Evolutionary conservation across 2,797 vertebrate genomes (phyloP).

Genomic region (Sebastiscus albofasciatus): DNA sequence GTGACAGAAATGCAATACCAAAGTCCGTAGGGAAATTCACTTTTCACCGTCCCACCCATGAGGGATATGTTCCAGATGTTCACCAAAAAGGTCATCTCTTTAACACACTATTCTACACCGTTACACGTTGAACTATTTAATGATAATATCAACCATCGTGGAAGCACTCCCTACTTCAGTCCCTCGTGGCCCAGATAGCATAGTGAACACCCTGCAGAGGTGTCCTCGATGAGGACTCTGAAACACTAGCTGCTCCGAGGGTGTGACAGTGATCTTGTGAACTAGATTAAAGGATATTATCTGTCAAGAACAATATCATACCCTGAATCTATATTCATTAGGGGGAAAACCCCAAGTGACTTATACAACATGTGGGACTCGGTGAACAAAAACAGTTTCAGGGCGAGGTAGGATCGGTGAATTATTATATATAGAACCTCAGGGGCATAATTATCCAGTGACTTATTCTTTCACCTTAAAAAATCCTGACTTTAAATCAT

Average conservation of each 20-base stretch:
- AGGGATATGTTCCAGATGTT: constrained; percentile 43
- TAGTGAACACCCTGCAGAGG: constrained; percentile 16
- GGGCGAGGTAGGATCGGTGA: constrained; percentile 8
- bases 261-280: constrained; percentile 46
- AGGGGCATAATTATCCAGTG: constrained; percentile 5
- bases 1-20: constrained; percentile 24
- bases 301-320: constrained; percentile 39
- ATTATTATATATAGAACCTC: constrained; percentile 20
- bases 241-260: constrained; percentile 39
- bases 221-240: constrained; percentile 26
- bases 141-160: background rate
- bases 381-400: background rate
- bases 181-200: background rate
- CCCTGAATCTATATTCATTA: background rate
- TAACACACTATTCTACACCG: background rate
- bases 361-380: constrained; percentile 38
- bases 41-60: constrained; percentile 11
- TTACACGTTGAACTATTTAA: background rate
- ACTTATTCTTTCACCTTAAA: constrained; percentile 8
- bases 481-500: background rate
- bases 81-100: background rate
- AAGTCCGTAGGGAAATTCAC: constrained; percentile 3
- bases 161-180: background rate
- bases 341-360: constrained; percentile 46
- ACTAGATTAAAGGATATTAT: constrained; percentile 52